Conservation (phyloP, 2,888 invertebrate genomes). For the Cepaea hortensis region DNA sequence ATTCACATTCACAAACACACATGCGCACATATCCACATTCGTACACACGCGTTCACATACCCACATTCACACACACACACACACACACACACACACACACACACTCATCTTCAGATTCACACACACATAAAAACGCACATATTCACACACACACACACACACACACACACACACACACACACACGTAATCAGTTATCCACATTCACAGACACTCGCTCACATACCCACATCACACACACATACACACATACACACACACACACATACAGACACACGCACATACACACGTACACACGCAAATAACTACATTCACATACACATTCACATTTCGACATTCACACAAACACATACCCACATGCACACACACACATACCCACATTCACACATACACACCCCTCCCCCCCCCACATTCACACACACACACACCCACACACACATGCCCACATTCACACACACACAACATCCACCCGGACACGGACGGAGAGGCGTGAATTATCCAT, state of each 20-base stretch:
- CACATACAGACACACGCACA: conserved; percentile 8
- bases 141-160: background rate
- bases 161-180: conserved; percentile 4
- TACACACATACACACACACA: background rate
- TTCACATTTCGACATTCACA: background rate
- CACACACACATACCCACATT: conserved; percentile 15
- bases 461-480: background rate
- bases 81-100: background rate
- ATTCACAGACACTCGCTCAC: no score
- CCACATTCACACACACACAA: no score
- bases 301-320: conserved; percentile 14
- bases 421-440: no score
- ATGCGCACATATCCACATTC: background rate
- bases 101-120: background rate
- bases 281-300: no score
- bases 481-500: no score
- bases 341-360: background rate
- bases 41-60: background rate
- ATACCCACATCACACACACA: background rate
- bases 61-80: conserved; percentile 1
- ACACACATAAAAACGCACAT: no score
- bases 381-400: background rate
- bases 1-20: conserved; percentile 4
- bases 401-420: background rate
- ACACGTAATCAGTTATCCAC: background rate